Evolutionary conservation across 2,888 invertebrate species (phyloP).

Genomic region (Apotomis turbidana): DNA sequence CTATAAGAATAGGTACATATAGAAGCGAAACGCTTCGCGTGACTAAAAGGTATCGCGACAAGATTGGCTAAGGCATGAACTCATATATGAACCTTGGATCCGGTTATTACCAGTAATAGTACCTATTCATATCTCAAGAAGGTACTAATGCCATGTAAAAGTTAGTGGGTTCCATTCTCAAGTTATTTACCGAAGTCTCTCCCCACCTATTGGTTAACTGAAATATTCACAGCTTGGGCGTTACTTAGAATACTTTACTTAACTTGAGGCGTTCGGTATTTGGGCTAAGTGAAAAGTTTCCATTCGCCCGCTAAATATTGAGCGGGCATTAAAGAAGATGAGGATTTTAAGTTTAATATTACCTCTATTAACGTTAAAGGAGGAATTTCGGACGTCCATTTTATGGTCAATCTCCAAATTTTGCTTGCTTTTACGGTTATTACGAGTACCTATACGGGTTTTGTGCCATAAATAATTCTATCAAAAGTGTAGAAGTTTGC

Average conservation of each 20-base stretch:
- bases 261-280: background rate
- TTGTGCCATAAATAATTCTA: background rate
- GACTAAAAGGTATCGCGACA: no score
- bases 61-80: no score
- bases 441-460: background rate
- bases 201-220: background rate
- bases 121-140: no score
- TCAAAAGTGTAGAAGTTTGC: background rate
- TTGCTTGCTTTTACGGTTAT: background rate
- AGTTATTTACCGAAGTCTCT: background rate
- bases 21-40: no score
- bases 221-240: slow-evolving; percentile 2
- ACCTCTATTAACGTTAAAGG: slow-evolving; percentile 8
- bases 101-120: no score
- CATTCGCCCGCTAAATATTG: slow-evolving; percentile 14
- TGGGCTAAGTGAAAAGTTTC: slow-evolving; percentile 25
- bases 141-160: no score
- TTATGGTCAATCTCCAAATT: slow-evolving; percentile 1
- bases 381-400: background rate
- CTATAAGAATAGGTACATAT: no score
- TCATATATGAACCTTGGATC: no score
- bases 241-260: background rate
- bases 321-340: background rate
- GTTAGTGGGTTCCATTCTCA: background rate
- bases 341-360: slow-evolving; percentile 13